Conservation (phyloP, 2,888 invertebrate species). For the Acanthosepion esculentum region DNA sequence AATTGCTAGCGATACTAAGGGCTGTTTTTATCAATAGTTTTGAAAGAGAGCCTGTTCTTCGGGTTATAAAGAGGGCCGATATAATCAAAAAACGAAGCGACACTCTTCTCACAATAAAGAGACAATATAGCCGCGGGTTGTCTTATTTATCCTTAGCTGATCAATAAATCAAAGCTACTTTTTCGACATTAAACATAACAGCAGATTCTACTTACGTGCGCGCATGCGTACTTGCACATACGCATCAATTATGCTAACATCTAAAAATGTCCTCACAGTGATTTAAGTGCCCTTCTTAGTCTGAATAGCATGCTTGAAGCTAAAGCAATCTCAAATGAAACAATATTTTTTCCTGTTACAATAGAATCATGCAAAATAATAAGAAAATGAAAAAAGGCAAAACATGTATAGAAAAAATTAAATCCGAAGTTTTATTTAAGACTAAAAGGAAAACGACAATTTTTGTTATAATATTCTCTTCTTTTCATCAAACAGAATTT, state of each 20-base stretch:
- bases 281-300: neutral
- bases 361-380: neutral
- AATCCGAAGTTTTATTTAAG: too few species aligned
- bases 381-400: too few species aligned
- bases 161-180: neutral
- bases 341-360: neutral
- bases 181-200: neutral
- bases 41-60: neutral
- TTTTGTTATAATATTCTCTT: too few species aligned
- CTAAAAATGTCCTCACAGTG: neutral
- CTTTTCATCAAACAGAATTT: too few species aligned
- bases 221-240: neutral
- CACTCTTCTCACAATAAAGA: neutral
- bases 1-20: neutral
- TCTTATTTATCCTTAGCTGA: neutral
- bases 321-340: neutral
- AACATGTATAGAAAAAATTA: too few species aligned
- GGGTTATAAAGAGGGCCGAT: conserved; percentile 6
- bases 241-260: too few species aligned
- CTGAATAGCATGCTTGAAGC: neutral
- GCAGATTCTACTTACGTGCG: neutral
- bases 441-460: too few species aligned
- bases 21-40: conserved; percentile 12
- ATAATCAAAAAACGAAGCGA: neutral
- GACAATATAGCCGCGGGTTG: neutral